phyloP scores from a whole-genome alignment of 2,888 invertebrate species.

The Tanytarsus gracilentus region DNA sequence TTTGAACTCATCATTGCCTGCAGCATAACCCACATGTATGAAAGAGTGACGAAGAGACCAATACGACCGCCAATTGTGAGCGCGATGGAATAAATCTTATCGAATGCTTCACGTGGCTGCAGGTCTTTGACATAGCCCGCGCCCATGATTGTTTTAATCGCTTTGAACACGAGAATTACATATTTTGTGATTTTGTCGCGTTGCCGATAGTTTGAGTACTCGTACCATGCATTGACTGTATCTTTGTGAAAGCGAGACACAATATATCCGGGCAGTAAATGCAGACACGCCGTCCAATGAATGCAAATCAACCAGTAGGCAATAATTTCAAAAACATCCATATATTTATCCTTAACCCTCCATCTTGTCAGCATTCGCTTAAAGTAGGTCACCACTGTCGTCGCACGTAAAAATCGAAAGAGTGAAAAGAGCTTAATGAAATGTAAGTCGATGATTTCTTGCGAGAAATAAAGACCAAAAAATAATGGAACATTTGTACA shows the following conservation, averaged over 20 bases:
- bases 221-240: conserved; percentile 11
- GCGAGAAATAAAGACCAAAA: background rate
- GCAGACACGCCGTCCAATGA: conserved; percentile 20
- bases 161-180: conserved; percentile 13
- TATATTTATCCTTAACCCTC: background rate
- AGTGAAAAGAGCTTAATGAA: conserved; percentile 16
- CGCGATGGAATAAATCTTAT: conserved; percentile 17
- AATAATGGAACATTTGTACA: conserved; percentile 21
- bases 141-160: conserved; percentile 18
- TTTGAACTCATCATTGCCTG: conserved; percentile 36
- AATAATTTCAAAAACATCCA: background rate
- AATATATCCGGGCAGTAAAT: conserved; percentile 5
- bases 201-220: background rate
- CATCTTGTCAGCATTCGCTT: background rate
- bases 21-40: conserved; percentile 36
- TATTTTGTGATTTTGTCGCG: background rate
- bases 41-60: conserved; percentile 34
- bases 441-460: background rate
- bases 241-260: background rate
- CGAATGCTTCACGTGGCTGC: conserved; percentile 8
- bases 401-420: background rate
- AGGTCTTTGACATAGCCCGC: conserved; percentile 12
- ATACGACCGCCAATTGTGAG: conserved; percentile 34
- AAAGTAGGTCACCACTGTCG: background rate
- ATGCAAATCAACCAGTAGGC: conserved; percentile 3